Conservation (phyloP, 2,888 invertebrate genomes). For the Mongoloraphidia duomilia region DNA sequence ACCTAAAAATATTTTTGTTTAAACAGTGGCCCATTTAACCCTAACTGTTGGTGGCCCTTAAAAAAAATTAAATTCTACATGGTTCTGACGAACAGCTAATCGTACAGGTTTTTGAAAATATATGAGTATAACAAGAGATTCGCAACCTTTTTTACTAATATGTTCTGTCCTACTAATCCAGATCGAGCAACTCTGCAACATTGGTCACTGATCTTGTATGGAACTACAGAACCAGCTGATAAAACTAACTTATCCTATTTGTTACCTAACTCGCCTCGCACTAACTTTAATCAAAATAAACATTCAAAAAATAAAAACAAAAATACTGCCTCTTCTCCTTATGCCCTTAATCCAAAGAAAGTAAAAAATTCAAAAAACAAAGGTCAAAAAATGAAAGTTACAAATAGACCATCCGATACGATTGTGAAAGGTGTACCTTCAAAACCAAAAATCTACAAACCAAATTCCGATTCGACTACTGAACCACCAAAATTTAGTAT, state of each 20-base stretch:
- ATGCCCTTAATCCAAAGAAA: conserved; percentile 34
- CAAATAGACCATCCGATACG: conserved; percentile 37
- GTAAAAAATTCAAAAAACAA: conserved; percentile 41
- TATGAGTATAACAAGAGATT: too few relatives aligned
- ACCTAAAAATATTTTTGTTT: too few relatives aligned
- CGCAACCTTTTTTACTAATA: conserved; percentile 9
- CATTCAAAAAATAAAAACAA: conserved; percentile 14
- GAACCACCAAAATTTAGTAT: conserved; percentile 8
- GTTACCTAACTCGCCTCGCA: conserved; percentile 14
- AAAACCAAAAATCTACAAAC: conserved; percentile 23
- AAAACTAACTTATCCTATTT: conserved; percentile 37
- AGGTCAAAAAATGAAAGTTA: conserved; percentile 38
- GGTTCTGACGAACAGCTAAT: too few relatives aligned
- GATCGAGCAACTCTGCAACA: conserved; percentile 81
- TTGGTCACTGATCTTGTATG: conserved; percentile 88
- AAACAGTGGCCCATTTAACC: too few relatives aligned
- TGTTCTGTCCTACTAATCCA: conserved; percentile 27
- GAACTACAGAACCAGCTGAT: conserved; percentile 54
- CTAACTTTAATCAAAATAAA: conserved; percentile 17
- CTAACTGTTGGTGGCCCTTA: too few relatives aligned
- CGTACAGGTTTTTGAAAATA: too few relatives aligned
- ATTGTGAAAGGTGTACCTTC: conserved; percentile 36
- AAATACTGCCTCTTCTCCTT: conserved; percentile 25
- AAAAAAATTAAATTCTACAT: too few relatives aligned
- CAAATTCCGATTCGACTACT: conserved; percentile 15